phyloP scores from a whole-genome alignment of 1,140 invertebrate genomes.

The Pentalonia nigronervosa region DNA sequence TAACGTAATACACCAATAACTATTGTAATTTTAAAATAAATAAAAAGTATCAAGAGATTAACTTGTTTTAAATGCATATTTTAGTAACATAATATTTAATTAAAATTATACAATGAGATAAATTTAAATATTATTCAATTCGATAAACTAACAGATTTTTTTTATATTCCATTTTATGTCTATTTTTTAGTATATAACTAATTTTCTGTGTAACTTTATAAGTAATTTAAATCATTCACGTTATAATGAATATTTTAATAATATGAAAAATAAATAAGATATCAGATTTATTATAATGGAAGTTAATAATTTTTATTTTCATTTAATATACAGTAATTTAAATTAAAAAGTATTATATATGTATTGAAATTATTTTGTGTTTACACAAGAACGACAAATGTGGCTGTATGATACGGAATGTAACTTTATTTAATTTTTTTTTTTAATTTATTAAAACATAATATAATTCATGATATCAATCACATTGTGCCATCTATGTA shows the following conservation, averaged over 20 bases:
- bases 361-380: background rate
- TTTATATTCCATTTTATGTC: background rate
- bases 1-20: background rate
- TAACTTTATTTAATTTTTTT: background rate
- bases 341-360: background rate
- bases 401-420: background rate
- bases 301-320: background rate
- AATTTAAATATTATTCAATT: background rate
- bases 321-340: background rate
- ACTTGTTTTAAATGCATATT: background rate
- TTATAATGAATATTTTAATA: background rate
- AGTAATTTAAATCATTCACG: background rate
- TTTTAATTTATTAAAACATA: background rate
- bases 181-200: background rate
- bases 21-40: background rate
- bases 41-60: background rate
- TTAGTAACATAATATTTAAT: background rate
- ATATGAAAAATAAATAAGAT: too few species aligned
- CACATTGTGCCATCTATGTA: background rate
- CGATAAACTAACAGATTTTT: background rate
- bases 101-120: background rate
- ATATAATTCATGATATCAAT: background rate
- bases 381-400: background rate
- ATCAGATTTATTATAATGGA: background rate
- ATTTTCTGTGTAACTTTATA: background rate